A percentile compares a stretch with the other conserved stretches of the same genome.
Evolutionary conservation across 1,140 invertebrate genomes (phyloP).

Genomic region (Protaetia brevitarsis): DNA sequence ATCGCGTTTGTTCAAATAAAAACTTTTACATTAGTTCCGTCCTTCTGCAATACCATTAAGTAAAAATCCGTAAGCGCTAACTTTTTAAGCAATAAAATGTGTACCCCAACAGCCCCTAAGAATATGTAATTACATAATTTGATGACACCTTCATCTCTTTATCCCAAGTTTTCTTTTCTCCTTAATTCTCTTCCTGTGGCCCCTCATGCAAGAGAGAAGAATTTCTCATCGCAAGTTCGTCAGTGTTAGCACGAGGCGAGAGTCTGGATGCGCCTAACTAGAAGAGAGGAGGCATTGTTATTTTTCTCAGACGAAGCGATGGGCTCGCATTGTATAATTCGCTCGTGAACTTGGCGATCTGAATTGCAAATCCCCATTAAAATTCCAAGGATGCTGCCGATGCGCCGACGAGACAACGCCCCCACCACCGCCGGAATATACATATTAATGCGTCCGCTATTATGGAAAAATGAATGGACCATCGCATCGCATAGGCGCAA

Average conservation of each 20-base stretch:
- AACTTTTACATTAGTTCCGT: background rate
- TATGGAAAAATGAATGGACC: slow-evolving; percentile 1
- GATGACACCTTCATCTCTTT: background rate
- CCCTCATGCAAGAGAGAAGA: background rate
- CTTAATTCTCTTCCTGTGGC: background rate
- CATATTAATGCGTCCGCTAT: slow-evolving; percentile 4
- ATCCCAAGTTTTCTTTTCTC: background rate
- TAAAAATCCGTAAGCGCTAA: background rate
- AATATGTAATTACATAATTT: slow-evolving; percentile 15
- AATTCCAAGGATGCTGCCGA: slow-evolving; percentile 10
- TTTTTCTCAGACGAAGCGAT: background rate
- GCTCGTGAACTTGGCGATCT: slow-evolving; percentile 15
- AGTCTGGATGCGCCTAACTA: background rate
- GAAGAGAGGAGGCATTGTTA: slow-evolving; percentile 2
- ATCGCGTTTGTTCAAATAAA: too few species aligned
- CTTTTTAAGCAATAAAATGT: slow-evolving; percentile 3
- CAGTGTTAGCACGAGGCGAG: too few species aligned
- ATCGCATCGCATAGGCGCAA: background rate
- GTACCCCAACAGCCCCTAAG: background rate
- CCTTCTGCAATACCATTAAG: too few species aligned
- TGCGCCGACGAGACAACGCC: background rate
- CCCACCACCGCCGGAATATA: background rate
- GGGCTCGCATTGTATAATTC: background rate
- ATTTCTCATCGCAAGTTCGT: background rate
- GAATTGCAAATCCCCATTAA: slow-evolving; percentile 14